Evolutionary conservation across 2,113 vertebrate species (phyloP).

Genomic region (Columbina picui): DNA sequence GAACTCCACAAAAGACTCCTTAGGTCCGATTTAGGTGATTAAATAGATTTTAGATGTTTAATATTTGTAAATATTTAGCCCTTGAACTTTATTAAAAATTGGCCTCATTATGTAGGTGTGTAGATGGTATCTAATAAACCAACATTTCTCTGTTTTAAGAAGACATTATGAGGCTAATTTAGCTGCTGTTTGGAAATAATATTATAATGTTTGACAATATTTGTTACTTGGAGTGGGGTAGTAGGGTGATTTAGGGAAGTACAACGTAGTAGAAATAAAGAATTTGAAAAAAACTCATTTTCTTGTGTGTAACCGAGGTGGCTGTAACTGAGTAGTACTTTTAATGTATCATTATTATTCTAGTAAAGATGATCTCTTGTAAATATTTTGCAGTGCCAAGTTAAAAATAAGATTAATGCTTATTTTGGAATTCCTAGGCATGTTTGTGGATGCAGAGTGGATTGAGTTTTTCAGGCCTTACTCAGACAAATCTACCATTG

Average conservation of each 20-base stretch:
- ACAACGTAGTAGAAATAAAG: not conserved
- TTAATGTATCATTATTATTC: not conserved
- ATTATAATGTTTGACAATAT: not conserved
- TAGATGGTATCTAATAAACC: not conserved
- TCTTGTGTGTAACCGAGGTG: not conserved
- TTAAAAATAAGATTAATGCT: not conserved
- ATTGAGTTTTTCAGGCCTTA: not conserved
- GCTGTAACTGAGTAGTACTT: not conserved
- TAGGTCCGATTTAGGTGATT: not conserved
- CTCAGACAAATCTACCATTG: not conserved
- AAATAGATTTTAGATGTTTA: not conserved
- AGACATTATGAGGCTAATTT: not conserved
- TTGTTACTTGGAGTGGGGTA: not conserved
- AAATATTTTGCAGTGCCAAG: not conserved
- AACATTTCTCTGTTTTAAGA: not conserved
- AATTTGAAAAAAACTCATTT: not conserved
- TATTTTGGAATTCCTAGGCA: not conserved
- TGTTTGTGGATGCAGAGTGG: not conserved
- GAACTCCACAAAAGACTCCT: not conserved
- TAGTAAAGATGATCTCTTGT: not conserved
- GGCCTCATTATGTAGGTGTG: not conserved
- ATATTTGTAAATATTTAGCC: not conserved
- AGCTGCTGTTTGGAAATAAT: not conserved
- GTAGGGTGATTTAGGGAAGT: not conserved
- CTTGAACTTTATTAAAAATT: not conserved